phyloP scores from a whole-genome alignment of 2,113 vertebrate genomes.

The Ursus arctos region DNA sequence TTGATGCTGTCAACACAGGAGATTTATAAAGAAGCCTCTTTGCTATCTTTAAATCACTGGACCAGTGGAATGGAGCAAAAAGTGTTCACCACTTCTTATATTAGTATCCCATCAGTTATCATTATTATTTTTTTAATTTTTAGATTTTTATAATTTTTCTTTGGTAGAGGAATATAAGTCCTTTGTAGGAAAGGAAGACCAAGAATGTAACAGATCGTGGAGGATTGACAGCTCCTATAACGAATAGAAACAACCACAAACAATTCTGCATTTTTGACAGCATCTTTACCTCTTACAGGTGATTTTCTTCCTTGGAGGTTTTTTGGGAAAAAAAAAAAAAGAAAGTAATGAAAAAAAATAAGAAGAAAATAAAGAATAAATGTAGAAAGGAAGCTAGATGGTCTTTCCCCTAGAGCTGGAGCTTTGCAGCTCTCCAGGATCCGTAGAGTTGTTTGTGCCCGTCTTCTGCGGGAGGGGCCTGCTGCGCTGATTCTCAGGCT shows the following conservation, averaged over 20 bases:
- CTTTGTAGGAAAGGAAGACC: background rate
- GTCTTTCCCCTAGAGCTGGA: background rate
- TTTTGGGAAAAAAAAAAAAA: background rate
- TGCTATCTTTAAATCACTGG: constrained; percentile 14
- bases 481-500: too few relatives aligned
- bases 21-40: constrained; percentile 15
- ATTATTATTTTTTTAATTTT: background rate
- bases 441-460: background rate
- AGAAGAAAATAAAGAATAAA: background rate
- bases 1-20: background rate
- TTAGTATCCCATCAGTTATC: background rate
- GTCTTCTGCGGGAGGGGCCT: too few relatives aligned
- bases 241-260: background rate
- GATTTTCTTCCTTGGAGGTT: background rate
- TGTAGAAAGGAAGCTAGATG: background rate
- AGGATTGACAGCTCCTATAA: background rate
- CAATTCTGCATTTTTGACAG: background rate
- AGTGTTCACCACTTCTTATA: background rate
- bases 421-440: background rate
- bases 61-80: background rate
- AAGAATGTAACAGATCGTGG: background rate
- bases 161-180: background rate
- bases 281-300: background rate
- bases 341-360: background rate
- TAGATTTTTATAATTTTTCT: background rate